phyloP scores from a whole-genome alignment of 2,888 invertebrate genomes.

The Cantharis lateralis region DNA sequence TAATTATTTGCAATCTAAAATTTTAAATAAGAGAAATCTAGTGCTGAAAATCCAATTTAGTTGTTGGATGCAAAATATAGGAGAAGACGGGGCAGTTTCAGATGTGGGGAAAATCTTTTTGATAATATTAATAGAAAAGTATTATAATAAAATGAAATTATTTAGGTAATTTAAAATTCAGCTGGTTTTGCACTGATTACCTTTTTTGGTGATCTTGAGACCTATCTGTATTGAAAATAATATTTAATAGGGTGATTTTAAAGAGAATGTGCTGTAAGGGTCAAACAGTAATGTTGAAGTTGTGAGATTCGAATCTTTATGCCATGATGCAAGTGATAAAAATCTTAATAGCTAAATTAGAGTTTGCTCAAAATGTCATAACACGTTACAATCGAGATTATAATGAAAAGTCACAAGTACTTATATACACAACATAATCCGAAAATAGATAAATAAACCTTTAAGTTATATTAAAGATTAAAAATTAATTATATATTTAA shows the following conservation, averaged over 20 bases:
- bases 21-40: background rate
- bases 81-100: too few species aligned
- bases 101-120: too few species aligned
- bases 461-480: background rate
- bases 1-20: background rate
- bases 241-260: background rate
- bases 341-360: background rate
- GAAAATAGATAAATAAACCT: background rate
- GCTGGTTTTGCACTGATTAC: background rate
- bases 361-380: background rate
- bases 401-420: background rate
- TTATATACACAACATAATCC: background rate
- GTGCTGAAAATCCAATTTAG: background rate
- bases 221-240: background rate
- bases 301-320: background rate
- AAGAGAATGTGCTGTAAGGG: background rate
- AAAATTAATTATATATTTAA: background rate
- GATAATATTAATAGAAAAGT: too few species aligned
- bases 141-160: background rate
- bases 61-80: background rate
- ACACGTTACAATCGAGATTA: background rate
- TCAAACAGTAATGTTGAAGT: background rate
- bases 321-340: background rate
- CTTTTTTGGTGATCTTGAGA: background rate
- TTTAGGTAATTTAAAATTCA: background rate